These are phyloP conservation scores for Ischnura elegans DNA, from an alignment of 2,888 invertebrate genomes.

Conservation along the genomic window DNA sequence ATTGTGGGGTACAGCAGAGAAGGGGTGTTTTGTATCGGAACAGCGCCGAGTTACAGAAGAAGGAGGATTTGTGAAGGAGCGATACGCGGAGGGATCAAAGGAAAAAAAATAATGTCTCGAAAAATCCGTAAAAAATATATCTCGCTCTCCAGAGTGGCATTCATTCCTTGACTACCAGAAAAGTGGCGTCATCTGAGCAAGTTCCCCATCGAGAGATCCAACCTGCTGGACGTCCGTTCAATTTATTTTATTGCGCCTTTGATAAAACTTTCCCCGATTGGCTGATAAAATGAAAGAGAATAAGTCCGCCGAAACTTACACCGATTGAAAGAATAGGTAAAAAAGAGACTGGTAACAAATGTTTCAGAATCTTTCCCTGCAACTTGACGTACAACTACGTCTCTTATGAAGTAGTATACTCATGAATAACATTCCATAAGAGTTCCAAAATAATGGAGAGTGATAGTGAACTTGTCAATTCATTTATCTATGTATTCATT, in stretches of 20 bases:
- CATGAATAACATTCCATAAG: no score
- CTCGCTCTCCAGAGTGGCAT: background rate
- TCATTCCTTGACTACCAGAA: background rate
- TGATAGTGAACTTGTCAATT: no score
- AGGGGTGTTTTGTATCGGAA: background rate
- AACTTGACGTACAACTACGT: no score
- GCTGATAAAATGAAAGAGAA: background rate
- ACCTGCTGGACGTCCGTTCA: background rate
- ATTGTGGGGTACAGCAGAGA: background rate
- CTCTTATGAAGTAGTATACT: no score
- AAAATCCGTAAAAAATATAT: no score
- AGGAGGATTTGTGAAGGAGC: background rate
- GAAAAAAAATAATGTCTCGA: background rate
- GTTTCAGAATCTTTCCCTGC: no score
- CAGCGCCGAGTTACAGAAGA: background rate
- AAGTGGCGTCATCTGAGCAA: background rate
- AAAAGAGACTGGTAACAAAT: no score
- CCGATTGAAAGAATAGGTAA: background rate
- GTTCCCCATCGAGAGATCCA: no score
- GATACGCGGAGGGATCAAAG: background rate
- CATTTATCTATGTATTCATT: no score
- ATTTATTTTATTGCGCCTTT: background rate
- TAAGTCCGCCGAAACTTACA: no score
- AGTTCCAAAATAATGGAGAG: no score
- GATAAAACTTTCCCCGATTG: background rate